phyloP scores from a whole-genome alignment of 2,113 vertebrate genomes.

The Catharus minimus region DNA sequence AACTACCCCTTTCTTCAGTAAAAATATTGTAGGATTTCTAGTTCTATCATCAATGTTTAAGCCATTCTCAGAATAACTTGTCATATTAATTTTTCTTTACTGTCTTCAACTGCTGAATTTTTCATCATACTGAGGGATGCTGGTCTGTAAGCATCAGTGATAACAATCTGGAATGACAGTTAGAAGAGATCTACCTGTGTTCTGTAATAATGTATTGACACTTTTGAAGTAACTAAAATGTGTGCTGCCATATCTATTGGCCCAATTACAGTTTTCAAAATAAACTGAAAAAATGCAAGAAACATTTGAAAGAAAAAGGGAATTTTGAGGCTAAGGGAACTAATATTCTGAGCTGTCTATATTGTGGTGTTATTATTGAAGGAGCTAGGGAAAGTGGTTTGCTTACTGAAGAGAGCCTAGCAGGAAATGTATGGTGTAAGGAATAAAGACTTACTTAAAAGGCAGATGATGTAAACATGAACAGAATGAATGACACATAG shows the following conservation, averaged over 20 bases:
- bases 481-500: neutral
- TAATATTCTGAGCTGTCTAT: neutral
- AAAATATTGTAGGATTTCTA: neutral
- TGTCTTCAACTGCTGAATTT: neutral
- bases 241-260: rapidly evolving
- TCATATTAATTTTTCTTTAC: neutral
- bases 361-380: neutral
- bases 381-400: neutral
- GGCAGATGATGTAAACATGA: neutral
- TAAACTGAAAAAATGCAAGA: neutral
- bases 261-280: neutral
- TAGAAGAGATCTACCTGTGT: neutral
- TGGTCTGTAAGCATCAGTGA: neutral
- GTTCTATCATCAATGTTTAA: neutral
- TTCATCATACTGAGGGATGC: neutral
- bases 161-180: rapidly evolving
- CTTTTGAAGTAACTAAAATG: neutral
- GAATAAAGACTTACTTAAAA: neutral
- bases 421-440: neutral
- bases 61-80: neutral
- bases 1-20: neutral
- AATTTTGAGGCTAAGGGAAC: neutral
- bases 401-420: neutral
- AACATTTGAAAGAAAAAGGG: neutral
- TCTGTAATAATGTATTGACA: neutral